Evolutionary conservation across 1,140 invertebrate species (phyloP).

Genomic region (Saxidomus purpurata): DNA sequence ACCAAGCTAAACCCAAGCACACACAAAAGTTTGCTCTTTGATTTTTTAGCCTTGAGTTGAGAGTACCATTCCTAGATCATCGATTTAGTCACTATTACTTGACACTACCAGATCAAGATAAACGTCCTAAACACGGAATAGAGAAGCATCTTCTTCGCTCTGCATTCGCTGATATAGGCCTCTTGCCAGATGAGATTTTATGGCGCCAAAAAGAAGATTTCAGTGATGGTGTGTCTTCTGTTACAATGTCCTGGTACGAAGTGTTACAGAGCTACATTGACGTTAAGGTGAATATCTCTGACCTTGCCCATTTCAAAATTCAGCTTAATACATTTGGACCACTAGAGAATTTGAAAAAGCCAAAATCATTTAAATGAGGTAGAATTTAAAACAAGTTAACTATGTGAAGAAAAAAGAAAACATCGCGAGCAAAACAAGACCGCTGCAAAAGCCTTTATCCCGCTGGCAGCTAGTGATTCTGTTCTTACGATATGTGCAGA

Average conservation of each 20-base stretch:
- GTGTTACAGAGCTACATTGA: slow-evolving; percentile 92
- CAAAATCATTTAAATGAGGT: no score
- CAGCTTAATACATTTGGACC: no score
- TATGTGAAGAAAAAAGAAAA: no score
- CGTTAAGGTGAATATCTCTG: slow-evolving; percentile 86
- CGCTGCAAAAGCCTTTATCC: no score
- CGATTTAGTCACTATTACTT: slow-evolving; percentile 89
- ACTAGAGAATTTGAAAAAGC: no score
- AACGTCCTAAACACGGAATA: slow-evolving; percentile 92
- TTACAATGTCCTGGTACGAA: slow-evolving; percentile 92
- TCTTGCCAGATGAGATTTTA: slow-evolving; percentile 94
- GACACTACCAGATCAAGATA: slow-evolving; percentile 89
- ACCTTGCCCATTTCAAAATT: no score
- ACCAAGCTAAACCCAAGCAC: no score
- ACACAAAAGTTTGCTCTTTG: neutral
- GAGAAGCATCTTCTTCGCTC: slow-evolving; percentile 94
- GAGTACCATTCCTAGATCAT: slow-evolving; percentile 95
- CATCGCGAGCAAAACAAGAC: no score
- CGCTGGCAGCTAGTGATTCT: no score
- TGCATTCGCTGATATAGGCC: slow-evolving; percentile 90
- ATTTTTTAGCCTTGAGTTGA: slow-evolving; percentile 91
- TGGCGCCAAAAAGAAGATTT: slow-evolving; percentile 96
- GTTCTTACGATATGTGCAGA: no score
- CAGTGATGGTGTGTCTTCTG: slow-evolving; percentile 95
- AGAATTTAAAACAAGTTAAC: no score